A percentile compares a stretch with the other conserved stretches of the same genome.
Evolutionary conservation across 2,888 invertebrate species (phyloP).

Genomic region (Drosophila diplacantha): DNA sequence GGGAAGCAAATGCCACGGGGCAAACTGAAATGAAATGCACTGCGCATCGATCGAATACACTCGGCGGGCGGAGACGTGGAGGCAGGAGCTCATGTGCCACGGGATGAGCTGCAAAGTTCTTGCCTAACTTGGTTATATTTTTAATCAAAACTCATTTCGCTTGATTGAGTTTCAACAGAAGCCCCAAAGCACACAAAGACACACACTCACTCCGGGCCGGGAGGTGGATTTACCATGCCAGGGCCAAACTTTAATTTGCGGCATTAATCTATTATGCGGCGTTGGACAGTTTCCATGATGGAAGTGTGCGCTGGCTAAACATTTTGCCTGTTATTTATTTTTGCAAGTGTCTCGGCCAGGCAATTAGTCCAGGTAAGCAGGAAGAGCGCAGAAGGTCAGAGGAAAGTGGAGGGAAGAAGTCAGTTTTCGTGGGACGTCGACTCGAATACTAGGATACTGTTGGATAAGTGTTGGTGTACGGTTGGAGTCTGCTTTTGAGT

Average conservation of each 20-base stretch:
- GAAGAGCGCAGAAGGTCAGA: not conserved
- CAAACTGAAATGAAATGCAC: constrained; percentile 29
- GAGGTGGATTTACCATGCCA: not conserved
- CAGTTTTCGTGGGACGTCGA: not conserved
- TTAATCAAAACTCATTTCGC: constrained; percentile 67
- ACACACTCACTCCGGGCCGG: not conserved
- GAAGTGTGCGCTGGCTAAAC: constrained; percentile 7
- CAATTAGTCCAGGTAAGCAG: constrained; percentile 19
- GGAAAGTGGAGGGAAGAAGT: not conserved
- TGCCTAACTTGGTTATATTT: constrained; percentile 58
- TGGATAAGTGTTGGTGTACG: not conserved
- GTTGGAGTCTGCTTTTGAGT: not conserved
- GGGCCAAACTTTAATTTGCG: constrained; percentile 32
- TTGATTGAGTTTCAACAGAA: constrained; percentile 55
- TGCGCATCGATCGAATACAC: constrained; percentile 16
- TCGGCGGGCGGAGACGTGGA: not conserved
- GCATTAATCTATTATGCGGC: constrained; percentile 24
- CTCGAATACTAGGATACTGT: not conserved
- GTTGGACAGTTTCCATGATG: constrained; percentile 29
- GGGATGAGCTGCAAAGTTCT: constrained; percentile 38
- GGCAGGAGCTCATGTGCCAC: constrained; percentile 1
- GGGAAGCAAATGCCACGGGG: constrained; percentile 39
- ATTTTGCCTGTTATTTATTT: constrained; percentile 16
- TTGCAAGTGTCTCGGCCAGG: constrained; percentile 18
- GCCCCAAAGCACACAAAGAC: not conserved